Evolutionary conservation across 2,797 vertebrate species (phyloP).

Genomic region (Sebastes melanostomus): DNA sequence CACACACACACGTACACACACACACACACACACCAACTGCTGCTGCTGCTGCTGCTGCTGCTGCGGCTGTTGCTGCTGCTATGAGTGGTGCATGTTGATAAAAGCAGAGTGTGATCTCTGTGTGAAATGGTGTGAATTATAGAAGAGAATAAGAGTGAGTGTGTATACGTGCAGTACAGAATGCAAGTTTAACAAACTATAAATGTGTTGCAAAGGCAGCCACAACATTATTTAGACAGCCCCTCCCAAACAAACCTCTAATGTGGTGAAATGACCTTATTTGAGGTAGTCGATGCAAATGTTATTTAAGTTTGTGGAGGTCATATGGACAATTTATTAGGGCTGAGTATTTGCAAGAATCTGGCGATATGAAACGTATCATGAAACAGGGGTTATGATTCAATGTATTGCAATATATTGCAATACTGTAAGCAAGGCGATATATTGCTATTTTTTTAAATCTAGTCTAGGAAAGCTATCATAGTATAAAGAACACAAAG

Average conservation of each 20-base stretch:
- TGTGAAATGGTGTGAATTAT: neutral
- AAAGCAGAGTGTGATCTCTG: constrained; percentile 12
- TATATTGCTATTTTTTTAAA: too few species aligned
- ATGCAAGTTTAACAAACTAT: neutral
- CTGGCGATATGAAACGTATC: too few species aligned
- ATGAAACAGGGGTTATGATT: too few species aligned
- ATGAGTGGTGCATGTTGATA: constrained; percentile 8
- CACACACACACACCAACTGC: neutral
- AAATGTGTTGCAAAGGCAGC: neutral
- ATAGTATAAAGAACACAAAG: too few species aligned
- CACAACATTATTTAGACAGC: neutral
- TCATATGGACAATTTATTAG: too few species aligned
- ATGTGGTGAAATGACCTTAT: neutral
- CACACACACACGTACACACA: constrained; percentile 8
- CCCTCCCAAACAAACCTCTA: neutral
- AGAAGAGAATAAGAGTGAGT: neutral
- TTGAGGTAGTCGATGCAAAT: neutral
- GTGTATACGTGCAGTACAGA: neutral
- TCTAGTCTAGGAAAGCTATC: too few species aligned
- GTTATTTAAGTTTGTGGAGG: neutral
- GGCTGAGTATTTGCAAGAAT: too few species aligned
- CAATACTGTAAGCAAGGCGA: too few species aligned
- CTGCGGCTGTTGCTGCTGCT: constrained; percentile 6
- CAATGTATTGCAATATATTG: too few species aligned
- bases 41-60: neutral